Base-by-base conservation (phyloP, 2,888 invertebrate species). In the Parnassius glacialis region DNA sequence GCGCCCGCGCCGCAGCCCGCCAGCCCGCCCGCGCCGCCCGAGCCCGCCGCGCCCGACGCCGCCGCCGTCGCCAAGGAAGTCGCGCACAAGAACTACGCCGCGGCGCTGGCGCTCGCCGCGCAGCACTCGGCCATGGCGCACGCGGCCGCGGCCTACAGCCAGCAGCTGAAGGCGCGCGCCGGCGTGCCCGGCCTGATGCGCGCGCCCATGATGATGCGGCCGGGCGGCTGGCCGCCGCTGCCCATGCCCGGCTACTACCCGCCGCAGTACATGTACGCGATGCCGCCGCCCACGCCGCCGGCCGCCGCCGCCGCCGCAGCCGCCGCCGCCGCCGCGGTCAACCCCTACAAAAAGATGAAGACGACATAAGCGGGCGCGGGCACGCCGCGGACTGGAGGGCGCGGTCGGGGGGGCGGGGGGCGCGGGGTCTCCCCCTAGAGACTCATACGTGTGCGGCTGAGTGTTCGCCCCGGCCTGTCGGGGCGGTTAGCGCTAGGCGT, bases 331-430 rank as follows among this genome's bases (percentile, higher is more conserved):
- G 87, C 86, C 60, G 85, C 88, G 65, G 93, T 96, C 81, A 96
- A 96, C 84, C 97, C 97, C 64, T 97, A 96, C 90, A 97, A 97
- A 92, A 97, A 97, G 92, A 95, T 97, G 94, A 97, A 97, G 92
- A 97, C 97, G 76, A 96, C 95, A 82, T 95, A 95, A 92, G 70
- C 67, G 75, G 80, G 73, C 67, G 72, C 67, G 75, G 72, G 76
- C 72, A 68, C 68, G 74, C 68, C 68, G 68, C 71, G 80, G 79
- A 81, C 85, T 82, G 76, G 80, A 85, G 84, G 81, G 85, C 69
- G 68, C 71, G 80, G 79, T 82, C 85, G 83, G 76, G 80, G 86
- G 84, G 81, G 85, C 84, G 84, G 85, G 34, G 34, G 86, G 83
- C 85, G 89, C 88, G 88, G 89, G 88, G 88, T 85, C 87, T 87